Evolutionary conservation across 2,113 vertebrate genomes (phyloP), one percentile per base, ranked within the genome.

Genomic region (Coracopsis vasa): DNA sequence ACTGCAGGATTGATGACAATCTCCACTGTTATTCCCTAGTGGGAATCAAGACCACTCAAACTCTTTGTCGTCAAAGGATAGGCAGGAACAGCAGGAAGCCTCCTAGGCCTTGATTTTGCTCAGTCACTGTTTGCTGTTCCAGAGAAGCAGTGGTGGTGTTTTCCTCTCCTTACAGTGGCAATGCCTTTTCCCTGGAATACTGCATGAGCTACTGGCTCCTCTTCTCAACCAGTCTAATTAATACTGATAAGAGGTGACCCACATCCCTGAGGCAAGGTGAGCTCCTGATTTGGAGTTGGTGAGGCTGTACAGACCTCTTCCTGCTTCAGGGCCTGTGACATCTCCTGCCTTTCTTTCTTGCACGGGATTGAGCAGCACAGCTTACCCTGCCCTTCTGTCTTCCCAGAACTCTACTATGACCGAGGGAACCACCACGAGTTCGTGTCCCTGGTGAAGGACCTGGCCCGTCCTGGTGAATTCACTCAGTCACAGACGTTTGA

Each of bases 361-460:
- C 0, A 0, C 47, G 50, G 50, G 53, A 28, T 75, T 16, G 41
- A 88, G 44, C 77, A 44, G 33, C 37, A 2, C 64, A 80, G n/a
- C 61, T 86, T 91, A 83, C 91, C 78, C 21, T 42, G 91, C 28
- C 6, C 47, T 82, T 74, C 13, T 90, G 35, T 94, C 56, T 97
- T 79, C 77, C 58, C 86, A 99, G 99, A 99, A 79, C 98, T 99
- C 88, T 99, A 99, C 97, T 99, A 99, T 13, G 99, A 99, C 97
- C 98, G 99, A 85, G 99, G 99, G 80, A 99, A 99, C 97, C 99
- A 99, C 94, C 99, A 99, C 13, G 99, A 99, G 94, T 99, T 99
- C 18, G 99, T 99, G 80, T 99, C 99, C 16, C 96, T 99, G 96
- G 99, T 99, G 92, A 99, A 99, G 96, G 99, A 99, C 94, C 97